Evolutionary conservation across 2,888 invertebrate genomes (phyloP).

Genomic region (Glaucopsyche alexis): DNA sequence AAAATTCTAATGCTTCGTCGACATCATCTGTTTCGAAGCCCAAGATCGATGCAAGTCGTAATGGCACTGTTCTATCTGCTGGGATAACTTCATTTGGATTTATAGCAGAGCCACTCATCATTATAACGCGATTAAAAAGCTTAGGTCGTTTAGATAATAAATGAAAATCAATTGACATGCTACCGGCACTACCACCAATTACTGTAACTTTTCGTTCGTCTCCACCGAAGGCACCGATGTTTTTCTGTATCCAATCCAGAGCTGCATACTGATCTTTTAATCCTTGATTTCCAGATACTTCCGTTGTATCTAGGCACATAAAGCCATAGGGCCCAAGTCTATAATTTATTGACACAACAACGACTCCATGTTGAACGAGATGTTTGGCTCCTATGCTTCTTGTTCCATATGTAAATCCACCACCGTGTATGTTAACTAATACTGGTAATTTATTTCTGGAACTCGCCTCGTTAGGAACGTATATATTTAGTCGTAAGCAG

Average conservation of each 20-base stretch:
- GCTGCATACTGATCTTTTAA: constrained; percentile 55
- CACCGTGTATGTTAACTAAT: constrained; percentile 61
- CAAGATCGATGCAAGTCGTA: constrained; percentile 46
- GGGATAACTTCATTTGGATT: constrained; percentile 36
- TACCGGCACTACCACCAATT: constrained; percentile 23
- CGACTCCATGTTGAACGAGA: constrained; percentile 49
- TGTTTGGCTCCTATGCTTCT: constrained; percentile 50
- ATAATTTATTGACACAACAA: constrained; percentile 51
- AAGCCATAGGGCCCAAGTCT: constrained; percentile 61
- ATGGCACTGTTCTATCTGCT: constrained; percentile 44
- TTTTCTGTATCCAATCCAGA: constrained; percentile 47
- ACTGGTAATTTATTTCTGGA: constrained; percentile 47
- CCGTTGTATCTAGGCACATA: constrained; percentile 48
- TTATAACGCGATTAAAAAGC: constrained; percentile 25
- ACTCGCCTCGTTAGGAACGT: constrained; percentile 61
- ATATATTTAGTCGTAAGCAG: constrained; percentile 82
- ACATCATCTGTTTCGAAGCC: constrained; percentile 41
- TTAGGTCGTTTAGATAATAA: constrained; percentile 9
- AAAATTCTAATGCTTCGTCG: constrained; percentile 45
- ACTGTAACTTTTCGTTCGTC: constrained; percentile 38
- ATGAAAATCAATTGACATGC: constrained; percentile 29
- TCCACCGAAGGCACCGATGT: constrained; percentile 46
- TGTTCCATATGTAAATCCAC: constrained; percentile 52
- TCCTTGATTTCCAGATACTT: constrained; percentile 56
- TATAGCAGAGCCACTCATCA: constrained; percentile 40